Evolutionary conservation across 2,888 invertebrate genomes (phyloP).

Genomic region (Geotrupes spiniger): DNA sequence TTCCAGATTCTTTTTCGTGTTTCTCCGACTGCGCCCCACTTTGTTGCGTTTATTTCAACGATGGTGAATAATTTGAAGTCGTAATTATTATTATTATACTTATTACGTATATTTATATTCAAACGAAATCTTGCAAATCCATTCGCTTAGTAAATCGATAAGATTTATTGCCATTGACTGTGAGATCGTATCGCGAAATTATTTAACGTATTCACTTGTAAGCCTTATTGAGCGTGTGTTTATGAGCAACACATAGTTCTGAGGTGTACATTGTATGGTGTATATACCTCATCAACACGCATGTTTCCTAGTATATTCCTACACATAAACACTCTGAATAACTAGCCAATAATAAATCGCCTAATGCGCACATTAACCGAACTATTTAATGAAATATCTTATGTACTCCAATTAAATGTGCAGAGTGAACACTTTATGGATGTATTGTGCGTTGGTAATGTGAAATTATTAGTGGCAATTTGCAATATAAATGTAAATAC

Average conservation of each 20-base stretch:
- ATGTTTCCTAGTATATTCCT: conserved; percentile 11
- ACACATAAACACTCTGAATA: conserved; percentile 11
- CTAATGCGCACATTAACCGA: conserved; percentile 13
- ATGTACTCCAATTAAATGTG: conserved; percentile 20
- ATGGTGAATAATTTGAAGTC: background rate
- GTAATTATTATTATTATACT: too few relatives aligned
- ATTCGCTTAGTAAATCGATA: too few relatives aligned
- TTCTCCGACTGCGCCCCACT: background rate
- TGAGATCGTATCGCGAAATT: conserved; percentile 27
- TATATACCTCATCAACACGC: conserved; percentile 12
- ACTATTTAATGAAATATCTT: conserved; percentile 19
- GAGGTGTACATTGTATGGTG: conserved; percentile 8
- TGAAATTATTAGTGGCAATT: conserved; percentile 17
- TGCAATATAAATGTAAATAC: conserved; percentile 11
- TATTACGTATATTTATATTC: too few relatives aligned
- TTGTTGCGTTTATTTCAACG: background rate
- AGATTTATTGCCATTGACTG: background rate
- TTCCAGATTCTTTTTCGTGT: conserved; percentile 3
- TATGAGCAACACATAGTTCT: conserved; percentile 9
- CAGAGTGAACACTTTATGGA: conserved; percentile 13
- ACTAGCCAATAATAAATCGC: conserved; percentile 15
- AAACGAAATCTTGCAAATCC: too few relatives aligned
- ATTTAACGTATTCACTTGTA: conserved; percentile 23
- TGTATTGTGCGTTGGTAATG: conserved; percentile 21
- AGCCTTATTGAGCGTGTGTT: conserved; percentile 10